Evolutionary conservation across 1,140 invertebrate genomes (phyloP).

Genomic region (Euglossa dilemma): DNA sequence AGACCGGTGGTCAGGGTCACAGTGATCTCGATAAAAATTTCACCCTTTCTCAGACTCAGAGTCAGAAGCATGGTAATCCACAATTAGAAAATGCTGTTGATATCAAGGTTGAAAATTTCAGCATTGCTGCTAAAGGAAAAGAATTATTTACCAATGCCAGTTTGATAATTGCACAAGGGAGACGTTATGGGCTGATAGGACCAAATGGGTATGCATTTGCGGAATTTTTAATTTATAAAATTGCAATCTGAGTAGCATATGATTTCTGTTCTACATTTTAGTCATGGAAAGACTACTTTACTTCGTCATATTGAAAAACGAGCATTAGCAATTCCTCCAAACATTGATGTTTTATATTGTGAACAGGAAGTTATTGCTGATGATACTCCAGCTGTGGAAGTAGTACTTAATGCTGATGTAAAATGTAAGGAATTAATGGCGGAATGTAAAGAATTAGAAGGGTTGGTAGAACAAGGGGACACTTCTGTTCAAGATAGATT

Average conservation of each 20-base stretch:
- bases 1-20: slow-evolving; percentile 93
- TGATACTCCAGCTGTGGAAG: slow-evolving; percentile 94
- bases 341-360: slow-evolving; percentile 98
- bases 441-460: slow-evolving; percentile 93
- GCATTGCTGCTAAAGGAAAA: slow-evolving; percentile 98
- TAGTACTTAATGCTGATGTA: slow-evolving; percentile 95
- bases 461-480: slow-evolving; percentile 86
- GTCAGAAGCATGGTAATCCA: slow-evolving; percentile 84
- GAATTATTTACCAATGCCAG: slow-evolving; percentile 99
- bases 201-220: slow-evolving; percentile 92
- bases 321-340: slow-evolving; percentile 95
- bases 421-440: slow-evolving; percentile 92
- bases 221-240: neutral
- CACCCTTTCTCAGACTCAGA: slow-evolving; percentile 92
- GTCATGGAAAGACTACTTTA: slow-evolving; percentile 99
- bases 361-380: slow-evolving; percentile 99
- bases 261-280: slow-evolving; percentile 73
- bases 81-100: slow-evolving; percentile 97
- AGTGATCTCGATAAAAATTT: slow-evolving; percentile 96
- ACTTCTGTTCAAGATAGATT: slow-evolving; percentile 89
- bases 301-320: slow-evolving; percentile 95
- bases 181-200: slow-evolving; percentile 98
- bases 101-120: slow-evolving; percentile 99
- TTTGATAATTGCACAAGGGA: slow-evolving; percentile 95
- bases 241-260: neutral